phyloP scores from a whole-genome alignment of 1,140 invertebrate genomes.

The Dreissena polymorpha region DNA sequence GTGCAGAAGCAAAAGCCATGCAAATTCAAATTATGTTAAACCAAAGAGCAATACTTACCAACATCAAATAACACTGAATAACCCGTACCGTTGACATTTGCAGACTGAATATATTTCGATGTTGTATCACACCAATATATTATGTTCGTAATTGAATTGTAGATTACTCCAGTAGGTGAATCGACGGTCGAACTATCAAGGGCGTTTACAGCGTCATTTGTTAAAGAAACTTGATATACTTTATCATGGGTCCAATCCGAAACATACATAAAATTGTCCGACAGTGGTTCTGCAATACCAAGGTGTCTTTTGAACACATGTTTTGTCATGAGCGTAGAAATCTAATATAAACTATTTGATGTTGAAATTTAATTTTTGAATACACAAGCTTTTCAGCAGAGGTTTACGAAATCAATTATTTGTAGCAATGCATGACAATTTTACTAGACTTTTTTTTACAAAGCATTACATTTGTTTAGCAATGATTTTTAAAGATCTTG shows the following conservation, averaged over 20 bases:
- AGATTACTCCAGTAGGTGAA: not conserved
- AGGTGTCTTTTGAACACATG: too few species aligned
- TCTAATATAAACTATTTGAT: too few species aligned
- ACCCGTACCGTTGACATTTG: not conserved
- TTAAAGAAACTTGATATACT: conserved; percentile 5
- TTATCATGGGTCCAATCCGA: conserved; percentile 16
- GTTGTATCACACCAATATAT: not conserved
- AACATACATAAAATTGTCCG: not conserved
- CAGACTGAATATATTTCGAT: not conserved
- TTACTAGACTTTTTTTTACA: too few species aligned
- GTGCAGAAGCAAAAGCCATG: not conserved
- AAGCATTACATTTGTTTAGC: too few species aligned
- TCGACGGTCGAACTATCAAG: not conserved
- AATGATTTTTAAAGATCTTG: too few species aligned
- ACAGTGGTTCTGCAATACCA: not conserved
- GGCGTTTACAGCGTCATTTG: not conserved
- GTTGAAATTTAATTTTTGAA: too few species aligned
- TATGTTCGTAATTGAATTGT: not conserved
- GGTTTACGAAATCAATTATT: too few species aligned
- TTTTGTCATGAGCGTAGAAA: too few species aligned
- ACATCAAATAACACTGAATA: not conserved
- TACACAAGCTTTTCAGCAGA: too few species aligned
- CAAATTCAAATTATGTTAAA: not conserved
- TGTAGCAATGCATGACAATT: too few species aligned
- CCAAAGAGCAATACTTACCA: not conserved